phyloP scores from a whole-genome alignment of 2,797 vertebrate genomes.

The Xerus rutilus region DNA sequence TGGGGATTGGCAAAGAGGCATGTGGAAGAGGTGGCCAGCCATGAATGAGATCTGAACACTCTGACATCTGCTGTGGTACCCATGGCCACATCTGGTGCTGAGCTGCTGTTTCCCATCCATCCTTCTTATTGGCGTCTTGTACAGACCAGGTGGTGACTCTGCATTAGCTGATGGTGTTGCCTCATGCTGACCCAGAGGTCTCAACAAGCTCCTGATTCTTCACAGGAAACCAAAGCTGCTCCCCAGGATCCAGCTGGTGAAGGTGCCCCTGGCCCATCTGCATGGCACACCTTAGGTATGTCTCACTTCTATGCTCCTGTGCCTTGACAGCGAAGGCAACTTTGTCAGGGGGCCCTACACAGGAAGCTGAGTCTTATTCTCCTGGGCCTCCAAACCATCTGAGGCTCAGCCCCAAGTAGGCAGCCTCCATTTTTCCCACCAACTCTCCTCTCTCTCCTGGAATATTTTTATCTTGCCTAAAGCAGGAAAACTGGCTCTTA shows the following conservation, averaged over 20 bases:
- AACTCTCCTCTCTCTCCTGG: not conserved
- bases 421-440: not conserved
- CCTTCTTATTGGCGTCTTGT: not conserved
- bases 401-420: not conserved
- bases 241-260: not conserved
- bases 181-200: not conserved
- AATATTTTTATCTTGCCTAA: conserved; percentile 36
- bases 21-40: not conserved
- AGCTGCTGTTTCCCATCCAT: not conserved
- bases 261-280: not conserved
- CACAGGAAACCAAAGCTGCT: not conserved
- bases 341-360: not conserved
- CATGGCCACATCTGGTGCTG: not conserved
- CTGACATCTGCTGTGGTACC: accelerated
- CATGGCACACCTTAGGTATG: not conserved
- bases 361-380: not conserved
- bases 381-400: accelerated
- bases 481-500: conserved; percentile 41
- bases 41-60: not conserved
- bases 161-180: not conserved
- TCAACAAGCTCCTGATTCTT: not conserved
- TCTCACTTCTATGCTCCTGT: not conserved
- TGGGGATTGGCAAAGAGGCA: too few relatives aligned
- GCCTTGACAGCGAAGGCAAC: not conserved
- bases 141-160: not conserved